Conservation (phyloP, 2,797 vertebrate genomes). For the Myoxocephalus aenaeus region DNA sequence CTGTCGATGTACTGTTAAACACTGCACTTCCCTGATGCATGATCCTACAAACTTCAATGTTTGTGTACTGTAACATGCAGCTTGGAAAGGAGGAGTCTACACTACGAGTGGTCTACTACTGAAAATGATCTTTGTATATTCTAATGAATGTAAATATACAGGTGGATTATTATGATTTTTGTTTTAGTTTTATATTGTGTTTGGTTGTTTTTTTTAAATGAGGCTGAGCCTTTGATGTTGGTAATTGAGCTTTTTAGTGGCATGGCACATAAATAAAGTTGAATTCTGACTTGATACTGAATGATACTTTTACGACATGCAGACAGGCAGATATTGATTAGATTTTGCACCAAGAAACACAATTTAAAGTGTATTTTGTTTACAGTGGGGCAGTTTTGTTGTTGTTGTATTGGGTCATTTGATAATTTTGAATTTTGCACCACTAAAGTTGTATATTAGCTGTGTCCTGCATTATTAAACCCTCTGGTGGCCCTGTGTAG, state of each 20-base stretch:
- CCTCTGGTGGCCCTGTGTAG: neutral
- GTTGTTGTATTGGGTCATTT: neutral
- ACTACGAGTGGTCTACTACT: constrained; percentile 72
- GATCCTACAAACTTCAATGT: constrained; percentile 25
- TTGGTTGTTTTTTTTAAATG: constrained; percentile 60
- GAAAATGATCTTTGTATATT: constrained; percentile 52
- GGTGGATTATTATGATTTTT: constrained; percentile 37
- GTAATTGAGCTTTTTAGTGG: constrained; percentile 51
- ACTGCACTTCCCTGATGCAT: constrained; percentile 64
- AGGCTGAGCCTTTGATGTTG: constrained; percentile 83
- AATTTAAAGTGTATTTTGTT: constrained; percentile 1
- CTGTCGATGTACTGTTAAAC: constrained; percentile 60
- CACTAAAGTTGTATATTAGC: neutral
- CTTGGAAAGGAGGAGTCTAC: constrained; percentile 38
- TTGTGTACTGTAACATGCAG: constrained; percentile 57
- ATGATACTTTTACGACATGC: neutral
- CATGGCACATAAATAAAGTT: constrained; percentile 72
- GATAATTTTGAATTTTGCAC: neutral
- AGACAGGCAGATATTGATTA: neutral
- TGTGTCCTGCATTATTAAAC: neutral
- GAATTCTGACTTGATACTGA: constrained; percentile 51
- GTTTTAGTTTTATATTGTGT: constrained; percentile 40
- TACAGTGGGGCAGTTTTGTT: neutral
- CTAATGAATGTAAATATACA: constrained; percentile 65
- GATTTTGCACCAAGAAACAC: neutral